Evolutionary conservation across 2,797 vertebrate genomes (phyloP).

Genomic region (Scomberomorus guttatus): DNA sequence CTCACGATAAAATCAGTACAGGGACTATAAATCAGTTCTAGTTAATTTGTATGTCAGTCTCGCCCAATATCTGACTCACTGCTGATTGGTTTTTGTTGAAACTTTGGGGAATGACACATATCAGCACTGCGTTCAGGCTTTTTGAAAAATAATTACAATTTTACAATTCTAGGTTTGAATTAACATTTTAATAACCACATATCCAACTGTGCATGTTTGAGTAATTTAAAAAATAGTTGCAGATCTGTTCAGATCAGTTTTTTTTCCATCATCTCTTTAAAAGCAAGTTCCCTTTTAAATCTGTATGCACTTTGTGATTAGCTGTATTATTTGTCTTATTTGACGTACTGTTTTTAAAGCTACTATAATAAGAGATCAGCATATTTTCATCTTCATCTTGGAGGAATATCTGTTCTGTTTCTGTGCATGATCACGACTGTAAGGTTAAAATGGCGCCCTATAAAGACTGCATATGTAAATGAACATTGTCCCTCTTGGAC

Average conservation of each 20-base stretch:
- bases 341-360: not conserved
- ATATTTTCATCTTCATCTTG: not conserved
- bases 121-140: constrained; percentile 7
- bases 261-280: not conserved
- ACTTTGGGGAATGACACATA: constrained; percentile 12
- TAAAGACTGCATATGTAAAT: constrained; percentile 28
- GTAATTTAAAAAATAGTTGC: constrained; percentile 7
- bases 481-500: constrained; percentile 54
- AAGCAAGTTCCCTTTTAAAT: not conserved
- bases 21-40: constrained; percentile 19
- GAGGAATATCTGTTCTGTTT: not conserved
- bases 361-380: not conserved
- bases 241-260: not conserved
- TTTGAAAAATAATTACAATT: constrained; percentile 23
- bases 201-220: constrained; percentile 7
- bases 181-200: constrained; percentile 33
- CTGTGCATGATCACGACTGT: not conserved
- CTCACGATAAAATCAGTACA: constrained; percentile 10
- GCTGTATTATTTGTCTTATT: not conserved
- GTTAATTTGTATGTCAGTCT: constrained; percentile 25
- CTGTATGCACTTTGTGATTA: not conserved
- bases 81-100: constrained; percentile 24
- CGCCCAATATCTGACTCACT: constrained; percentile 2
- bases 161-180: constrained; percentile 18
- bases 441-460: not conserved